These are phyloP conservation scores for Fragum fragum DNA, from an alignment of 2,888 invertebrate species.

Conservation along the genomic window DNA sequence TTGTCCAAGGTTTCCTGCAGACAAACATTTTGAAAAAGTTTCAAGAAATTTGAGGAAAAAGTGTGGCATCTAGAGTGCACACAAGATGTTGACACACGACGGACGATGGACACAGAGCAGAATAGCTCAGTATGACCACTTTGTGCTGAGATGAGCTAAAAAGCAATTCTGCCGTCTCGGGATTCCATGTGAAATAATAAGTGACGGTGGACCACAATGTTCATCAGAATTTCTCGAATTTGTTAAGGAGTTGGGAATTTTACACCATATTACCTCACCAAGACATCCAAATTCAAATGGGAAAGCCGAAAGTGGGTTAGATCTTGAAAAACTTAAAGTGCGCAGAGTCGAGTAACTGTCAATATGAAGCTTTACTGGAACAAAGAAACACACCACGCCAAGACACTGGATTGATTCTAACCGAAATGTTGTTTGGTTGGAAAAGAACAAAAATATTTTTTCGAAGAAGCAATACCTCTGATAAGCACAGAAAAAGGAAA, in stretches of 20 bases:
- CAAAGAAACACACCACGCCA: conserved; percentile 61
- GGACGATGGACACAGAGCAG: no score
- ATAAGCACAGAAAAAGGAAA: conserved; percentile 34
- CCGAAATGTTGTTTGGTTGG: conserved; percentile 57
- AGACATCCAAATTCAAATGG: conserved; percentile 48
- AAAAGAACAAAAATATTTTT: conserved; percentile 40
- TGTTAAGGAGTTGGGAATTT: conserved; percentile 41
- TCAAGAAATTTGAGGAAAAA: no score
- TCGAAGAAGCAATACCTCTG: not conserved
- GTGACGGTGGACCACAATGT: conserved; percentile 56
- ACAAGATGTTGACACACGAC: no score
- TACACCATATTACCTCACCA: conserved; percentile 55
- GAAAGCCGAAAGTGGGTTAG: not conserved
- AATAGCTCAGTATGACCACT: no score
- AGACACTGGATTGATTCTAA: conserved; percentile 55
- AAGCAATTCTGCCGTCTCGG: conserved; percentile 51
- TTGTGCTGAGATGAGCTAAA: no score
- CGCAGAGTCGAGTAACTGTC: conserved; percentile 40
- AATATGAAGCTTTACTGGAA: conserved; percentile 52
- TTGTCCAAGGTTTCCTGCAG: no score
- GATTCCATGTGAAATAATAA: conserved; percentile 41
- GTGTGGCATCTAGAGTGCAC: no score
- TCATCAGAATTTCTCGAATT: conserved; percentile 46
- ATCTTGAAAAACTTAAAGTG: no score
- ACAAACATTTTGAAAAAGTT: no score